Conservation (phyloP, 1,140 invertebrate species). For the Meloidogyne floridensis region DNA sequence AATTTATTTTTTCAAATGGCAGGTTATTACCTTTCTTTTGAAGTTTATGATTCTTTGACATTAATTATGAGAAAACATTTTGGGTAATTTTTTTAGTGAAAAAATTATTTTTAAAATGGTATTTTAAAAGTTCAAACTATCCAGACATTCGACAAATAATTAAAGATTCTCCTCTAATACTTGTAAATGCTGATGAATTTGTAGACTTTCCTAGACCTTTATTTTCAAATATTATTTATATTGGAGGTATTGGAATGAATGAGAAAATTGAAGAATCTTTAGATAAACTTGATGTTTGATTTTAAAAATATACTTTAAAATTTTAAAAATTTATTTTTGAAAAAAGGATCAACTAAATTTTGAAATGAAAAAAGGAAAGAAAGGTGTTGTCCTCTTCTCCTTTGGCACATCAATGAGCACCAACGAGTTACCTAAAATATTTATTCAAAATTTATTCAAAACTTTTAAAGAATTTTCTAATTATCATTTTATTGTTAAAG, state of each 20-base stretch:
- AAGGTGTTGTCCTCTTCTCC: slow-evolving; percentile 41
- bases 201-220: slow-evolving; percentile 44
- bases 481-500: slow-evolving; percentile 46
- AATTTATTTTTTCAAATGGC: slow-evolving; percentile 25
- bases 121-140: slow-evolving; percentile 28
- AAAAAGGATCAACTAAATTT: slow-evolving; percentile 25
- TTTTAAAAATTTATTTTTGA: not conserved
- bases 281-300: not conserved
- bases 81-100: slow-evolving; percentile 23
- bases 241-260: slow-evolving; percentile 41
- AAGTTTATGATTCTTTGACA: slow-evolving; percentile 24
- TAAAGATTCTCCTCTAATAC: slow-evolving; percentile 38
- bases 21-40: not conserved
- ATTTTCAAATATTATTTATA: slow-evolving; percentile 40
- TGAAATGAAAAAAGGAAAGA: slow-evolving; percentile 40
- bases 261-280: not conserved
- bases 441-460: slow-evolving; percentile 33
- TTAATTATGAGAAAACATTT: slow-evolving; percentile 40
- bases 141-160: slow-evolving; percentile 32
- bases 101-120: slow-evolving; percentile 23
- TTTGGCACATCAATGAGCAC: slow-evolving; percentile 36
- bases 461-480: slow-evolving; percentile 28
- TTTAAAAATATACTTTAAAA: slow-evolving; percentile 6
- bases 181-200: slow-evolving; percentile 45
- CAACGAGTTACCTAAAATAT: slow-evolving; percentile 27